Percentiles rank a stretch among this genome's conserved stretches.
These are phyloP conservation scores for Semnopithecus entellus DNA, from an alignment of 2,113 vertebrate genomes.

Conservation along the genomic window DNA sequence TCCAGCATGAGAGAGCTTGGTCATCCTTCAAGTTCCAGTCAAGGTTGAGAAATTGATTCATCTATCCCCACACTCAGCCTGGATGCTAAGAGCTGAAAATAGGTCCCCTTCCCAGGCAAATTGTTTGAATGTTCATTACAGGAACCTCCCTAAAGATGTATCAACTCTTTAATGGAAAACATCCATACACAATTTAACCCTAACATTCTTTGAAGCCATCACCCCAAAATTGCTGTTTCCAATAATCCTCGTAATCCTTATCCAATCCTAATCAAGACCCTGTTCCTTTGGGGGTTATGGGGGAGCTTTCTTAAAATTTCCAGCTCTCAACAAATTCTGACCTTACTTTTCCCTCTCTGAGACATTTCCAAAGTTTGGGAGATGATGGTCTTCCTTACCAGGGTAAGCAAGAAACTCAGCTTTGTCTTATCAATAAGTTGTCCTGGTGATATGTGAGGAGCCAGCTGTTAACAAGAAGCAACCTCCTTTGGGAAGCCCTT, in stretches of 20 bases:
- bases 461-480: neutral
- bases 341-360: neutral
- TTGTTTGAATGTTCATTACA: neutral
- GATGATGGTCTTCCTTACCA: neutral
- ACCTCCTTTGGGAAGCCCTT: neutral
- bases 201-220: neutral
- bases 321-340: neutral
- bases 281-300: too few relatives aligned
- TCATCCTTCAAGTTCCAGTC: neutral
- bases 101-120: neutral
- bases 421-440: neutral
- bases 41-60: neutral
- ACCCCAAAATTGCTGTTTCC: neutral
- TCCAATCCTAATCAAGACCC: neutral
- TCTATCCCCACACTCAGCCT: neutral
- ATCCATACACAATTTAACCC: neutral
- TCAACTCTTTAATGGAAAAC: neutral
- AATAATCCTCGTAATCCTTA: neutral
- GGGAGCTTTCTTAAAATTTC: neutral
- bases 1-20: neutral
- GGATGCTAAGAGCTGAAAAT: neutral
- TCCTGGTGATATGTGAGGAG: neutral
- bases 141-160: neutral
- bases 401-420: too few relatives aligned
- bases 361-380: neutral